Evolutionary conservation across 2,113 vertebrate species (phyloP), one percentile per base, ranked within the genome.

Genomic region (Alosa alosa): DNA sequence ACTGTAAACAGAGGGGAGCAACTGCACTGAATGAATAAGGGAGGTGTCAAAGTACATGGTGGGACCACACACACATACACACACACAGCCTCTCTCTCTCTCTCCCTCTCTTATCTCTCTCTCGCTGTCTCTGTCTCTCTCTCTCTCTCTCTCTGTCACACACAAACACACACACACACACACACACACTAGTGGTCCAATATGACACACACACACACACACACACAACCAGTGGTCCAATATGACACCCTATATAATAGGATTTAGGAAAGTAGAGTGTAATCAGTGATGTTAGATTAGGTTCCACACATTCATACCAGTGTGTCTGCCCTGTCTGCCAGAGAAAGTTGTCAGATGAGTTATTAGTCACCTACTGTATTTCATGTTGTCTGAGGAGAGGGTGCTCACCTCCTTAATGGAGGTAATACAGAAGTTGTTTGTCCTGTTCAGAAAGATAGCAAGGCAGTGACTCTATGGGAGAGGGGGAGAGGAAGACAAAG

Each of bases 331-430:
- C 3, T 25, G 25, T 68, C 25, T 31, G n/a, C 1, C 10, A 11
- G 25, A 68, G 4, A 31, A 13, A 88, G 91, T 92, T 88, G 92
- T 95, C 95, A 95, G 95, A 44, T 44, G 41, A 44, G 41, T 44
- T 44, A 4, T 2, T 44, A 4, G 31, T 31, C 41, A 44, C 41
- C 41, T 44, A n/a, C n/a, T n/a, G n/a, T n/a, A 44, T 44, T 44
- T 44, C 41, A 44, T 3, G 41, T 44, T 44, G 41, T 44, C 41
- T 84, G 92, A 91, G 89, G 86, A 89, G 92, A 91, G 91, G 91
- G 92, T 88, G 91, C 90, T 93, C 90, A 86, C 90, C 90, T 86
- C 91, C 91, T 94, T 94, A 93, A 95, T 94, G 94, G 93, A 94
- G 86, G 87, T 6, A 60, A 5, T 6, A 18, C 55, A 22, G 20